A percentile compares a stretch with the other conserved stretches of the same genome.
These are phyloP conservation scores for Melanophora roralis DNA, from an alignment of 2,888 invertebrate species.

Conservation along the genomic window DNA sequence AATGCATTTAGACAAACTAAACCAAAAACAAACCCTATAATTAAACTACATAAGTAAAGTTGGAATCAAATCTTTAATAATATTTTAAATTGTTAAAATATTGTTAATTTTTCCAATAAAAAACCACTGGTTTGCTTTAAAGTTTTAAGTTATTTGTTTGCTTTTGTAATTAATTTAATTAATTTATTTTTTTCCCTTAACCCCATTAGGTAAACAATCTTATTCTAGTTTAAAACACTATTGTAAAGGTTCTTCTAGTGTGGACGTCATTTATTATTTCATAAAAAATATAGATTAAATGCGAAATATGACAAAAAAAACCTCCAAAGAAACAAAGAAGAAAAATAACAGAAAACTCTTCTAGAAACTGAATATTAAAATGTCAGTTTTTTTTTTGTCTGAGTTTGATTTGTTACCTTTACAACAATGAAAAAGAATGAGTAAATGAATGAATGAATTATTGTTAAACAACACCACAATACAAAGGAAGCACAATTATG, in stretches of 20 bases:
- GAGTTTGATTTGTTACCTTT: constrained; percentile 43
- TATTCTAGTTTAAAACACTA: neutral
- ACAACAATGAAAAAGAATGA: neutral
- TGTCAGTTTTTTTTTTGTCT: constrained; percentile 36
- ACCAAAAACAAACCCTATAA: too few species aligned
- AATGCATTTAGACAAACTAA: too few species aligned
- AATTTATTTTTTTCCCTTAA: too few species aligned
- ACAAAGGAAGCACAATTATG: constrained; percentile 12
- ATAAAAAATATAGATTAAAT: constrained; percentile 17
- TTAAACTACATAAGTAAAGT: too few species aligned
- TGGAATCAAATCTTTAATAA: too few species aligned
- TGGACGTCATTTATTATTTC: constrained; percentile 23
- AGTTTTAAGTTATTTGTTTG: too few species aligned
- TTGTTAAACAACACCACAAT: constrained; percentile 1
- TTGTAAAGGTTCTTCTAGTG: constrained; percentile 30
- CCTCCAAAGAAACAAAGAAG: neutral
- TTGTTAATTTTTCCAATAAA: too few species aligned
- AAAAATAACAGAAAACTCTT: neutral
- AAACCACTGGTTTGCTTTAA: too few species aligned
- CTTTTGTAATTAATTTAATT: too few species aligned
- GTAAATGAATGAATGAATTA: neutral
- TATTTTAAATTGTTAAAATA: too few species aligned
- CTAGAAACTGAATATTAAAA: constrained; percentile 29
- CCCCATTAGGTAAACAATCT: too few species aligned
- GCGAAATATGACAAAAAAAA: neutral